phyloP scores from a whole-genome alignment of 2,888 invertebrate species.

The Lamellibrachia satsuma region DNA sequence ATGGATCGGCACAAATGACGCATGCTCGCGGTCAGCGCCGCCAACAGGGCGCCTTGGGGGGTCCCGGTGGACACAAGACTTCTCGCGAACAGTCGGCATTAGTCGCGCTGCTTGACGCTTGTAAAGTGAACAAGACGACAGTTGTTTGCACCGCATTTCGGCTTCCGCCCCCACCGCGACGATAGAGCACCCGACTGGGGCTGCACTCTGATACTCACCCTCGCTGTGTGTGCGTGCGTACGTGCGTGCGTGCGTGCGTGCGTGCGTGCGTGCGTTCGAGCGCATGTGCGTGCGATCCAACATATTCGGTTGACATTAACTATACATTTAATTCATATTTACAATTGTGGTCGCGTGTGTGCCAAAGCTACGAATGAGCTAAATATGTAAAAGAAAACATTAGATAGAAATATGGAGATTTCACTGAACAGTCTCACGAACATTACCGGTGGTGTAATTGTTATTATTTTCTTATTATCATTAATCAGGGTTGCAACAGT shows the following conservation, averaged over 20 bases:
- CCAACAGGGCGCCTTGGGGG: background rate
- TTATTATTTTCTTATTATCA: background rate
- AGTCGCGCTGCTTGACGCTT: background rate
- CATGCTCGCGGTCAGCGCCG: background rate
- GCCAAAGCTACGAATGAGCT: too few species aligned
- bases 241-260: background rate
- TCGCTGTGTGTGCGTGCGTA: background rate
- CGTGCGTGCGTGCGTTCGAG: too few species aligned
- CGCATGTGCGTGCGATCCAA: too few species aligned
- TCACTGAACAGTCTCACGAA: too few species aligned
- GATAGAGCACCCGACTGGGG: background rate
- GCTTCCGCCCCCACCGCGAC: background rate
- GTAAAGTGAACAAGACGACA: background rate
- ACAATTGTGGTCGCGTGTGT: too few species aligned
- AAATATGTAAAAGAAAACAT: too few species aligned
- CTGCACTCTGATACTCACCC: background rate
- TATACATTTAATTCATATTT: too few species aligned
- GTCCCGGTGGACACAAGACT: slow-evolving; percentile 13
- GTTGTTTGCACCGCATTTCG: background rate
- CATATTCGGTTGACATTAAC: too few species aligned
- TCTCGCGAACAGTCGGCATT: background rate
- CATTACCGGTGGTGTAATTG: background rate
- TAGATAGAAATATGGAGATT: too few species aligned
- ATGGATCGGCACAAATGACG: background rate
- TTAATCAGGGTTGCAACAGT: background rate